These are phyloP conservation scores for Loris lydekkerianus DNA, from an alignment of 2,797 vertebrate species.

Conservation along the genomic window DNA sequence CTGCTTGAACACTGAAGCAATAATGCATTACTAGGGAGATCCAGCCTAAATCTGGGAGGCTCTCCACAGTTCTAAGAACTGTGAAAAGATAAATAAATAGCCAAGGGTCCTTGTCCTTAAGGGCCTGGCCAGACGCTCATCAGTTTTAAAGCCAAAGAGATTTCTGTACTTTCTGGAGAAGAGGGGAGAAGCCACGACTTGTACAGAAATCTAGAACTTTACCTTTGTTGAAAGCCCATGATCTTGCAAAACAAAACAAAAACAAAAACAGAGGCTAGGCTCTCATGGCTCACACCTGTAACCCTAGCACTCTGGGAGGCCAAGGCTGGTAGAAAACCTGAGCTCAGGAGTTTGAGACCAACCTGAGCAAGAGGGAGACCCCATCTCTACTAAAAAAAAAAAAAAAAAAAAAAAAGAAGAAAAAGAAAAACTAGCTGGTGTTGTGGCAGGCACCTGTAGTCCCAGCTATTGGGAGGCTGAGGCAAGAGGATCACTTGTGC, in stretches of 20 bases:
- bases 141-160: neutral
- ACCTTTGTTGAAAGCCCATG: neutral
- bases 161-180: neutral
- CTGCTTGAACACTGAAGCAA: slow-evolving; percentile 82
- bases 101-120: neutral
- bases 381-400: no score
- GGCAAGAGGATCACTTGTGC: no score
- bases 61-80: neutral
- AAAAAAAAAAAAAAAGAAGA: no score
- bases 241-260: neutral
- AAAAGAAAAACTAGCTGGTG: no score
- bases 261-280: neutral
- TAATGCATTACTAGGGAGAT: slow-evolving; percentile 82
- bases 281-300: no score
- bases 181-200: neutral
- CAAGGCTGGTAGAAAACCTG: no score
- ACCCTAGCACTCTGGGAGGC: no score
- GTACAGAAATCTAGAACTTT: slow-evolving; percentile 57
- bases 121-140: neutral
- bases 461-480: no score
- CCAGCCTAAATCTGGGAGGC: slow-evolving; percentile 69
- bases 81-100: slow-evolving; percentile 76
- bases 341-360: no score
- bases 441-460: no score
- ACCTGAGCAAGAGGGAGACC: no score